Evolutionary conservation across 2,113 vertebrate species (phyloP).

Genomic region (Eulemur macaco): DNA sequence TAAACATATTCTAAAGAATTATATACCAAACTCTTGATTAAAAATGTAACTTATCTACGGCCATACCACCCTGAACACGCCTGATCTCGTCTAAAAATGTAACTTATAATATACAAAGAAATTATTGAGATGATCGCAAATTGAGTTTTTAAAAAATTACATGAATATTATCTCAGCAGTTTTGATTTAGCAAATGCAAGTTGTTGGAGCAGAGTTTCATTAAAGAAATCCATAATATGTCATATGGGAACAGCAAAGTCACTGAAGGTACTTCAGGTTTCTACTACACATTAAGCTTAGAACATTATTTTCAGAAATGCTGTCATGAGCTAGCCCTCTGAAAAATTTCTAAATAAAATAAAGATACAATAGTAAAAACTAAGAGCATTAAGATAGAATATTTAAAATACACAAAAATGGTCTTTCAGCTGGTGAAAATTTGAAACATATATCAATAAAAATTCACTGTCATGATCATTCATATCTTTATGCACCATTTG

Average conservation of each 20-base stretch:
- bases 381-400: background rate
- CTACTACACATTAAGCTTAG: background rate
- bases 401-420: background rate
- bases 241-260: background rate
- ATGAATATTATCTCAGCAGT: background rate
- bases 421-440: background rate
- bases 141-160: background rate
- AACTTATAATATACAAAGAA: background rate
- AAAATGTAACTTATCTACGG: background rate
- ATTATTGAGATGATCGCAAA: conserved; percentile 9
- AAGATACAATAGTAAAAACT: conserved; percentile 2
- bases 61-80: too few species aligned
- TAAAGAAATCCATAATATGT: background rate
- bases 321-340: background rate
- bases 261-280: background rate
- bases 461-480: background rate
- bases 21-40: background rate
- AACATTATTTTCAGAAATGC: background rate
- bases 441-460: background rate
- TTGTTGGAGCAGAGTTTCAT: background rate
- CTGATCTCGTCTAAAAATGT: background rate
- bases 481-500: background rate
- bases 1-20: background rate
- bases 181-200: background rate
- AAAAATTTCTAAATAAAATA: background rate